These are phyloP conservation scores for Podocnemis expansa DNA, from an alignment of 2,113 vertebrate genomes.

Conservation along the genomic window DNA sequence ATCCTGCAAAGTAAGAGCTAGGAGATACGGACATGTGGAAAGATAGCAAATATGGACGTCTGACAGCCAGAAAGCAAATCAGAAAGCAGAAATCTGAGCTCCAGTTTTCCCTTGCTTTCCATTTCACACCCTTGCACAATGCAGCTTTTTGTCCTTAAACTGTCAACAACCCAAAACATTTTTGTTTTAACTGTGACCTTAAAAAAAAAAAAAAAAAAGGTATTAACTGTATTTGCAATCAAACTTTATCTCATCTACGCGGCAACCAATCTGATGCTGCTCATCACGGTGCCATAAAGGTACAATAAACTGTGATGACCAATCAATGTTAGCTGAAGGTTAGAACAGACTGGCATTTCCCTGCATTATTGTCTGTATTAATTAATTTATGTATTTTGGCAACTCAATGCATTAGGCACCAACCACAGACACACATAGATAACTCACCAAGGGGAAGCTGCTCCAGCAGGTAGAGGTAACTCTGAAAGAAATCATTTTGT, in stretches of 20 bases:
- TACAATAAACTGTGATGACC: not conserved
- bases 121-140: not conserved
- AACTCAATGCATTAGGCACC: not conserved
- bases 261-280: not conserved
- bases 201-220: not conserved
- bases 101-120: not conserved
- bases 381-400: rapidly evolving
- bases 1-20: not conserved
- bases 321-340: not conserved
- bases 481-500: constrained; percentile 93
- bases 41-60: not conserved
- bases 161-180: not conserved
- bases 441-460: constrained; percentile 91
- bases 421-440: rapidly evolving
- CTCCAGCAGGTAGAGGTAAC: constrained; percentile 94
- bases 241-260: not conserved
- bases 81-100: not conserved
- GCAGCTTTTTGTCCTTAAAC: constrained; percentile 9
- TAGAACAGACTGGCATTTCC: not conserved
- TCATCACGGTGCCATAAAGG: not conserved
- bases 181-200: not conserved
- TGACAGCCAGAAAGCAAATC: not conserved
- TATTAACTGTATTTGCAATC: not conserved
- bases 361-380: not conserved
- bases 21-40: not conserved